phyloP scores from a whole-genome alignment of 1,140 invertebrate species.

The Coptotermes formosanus region DNA sequence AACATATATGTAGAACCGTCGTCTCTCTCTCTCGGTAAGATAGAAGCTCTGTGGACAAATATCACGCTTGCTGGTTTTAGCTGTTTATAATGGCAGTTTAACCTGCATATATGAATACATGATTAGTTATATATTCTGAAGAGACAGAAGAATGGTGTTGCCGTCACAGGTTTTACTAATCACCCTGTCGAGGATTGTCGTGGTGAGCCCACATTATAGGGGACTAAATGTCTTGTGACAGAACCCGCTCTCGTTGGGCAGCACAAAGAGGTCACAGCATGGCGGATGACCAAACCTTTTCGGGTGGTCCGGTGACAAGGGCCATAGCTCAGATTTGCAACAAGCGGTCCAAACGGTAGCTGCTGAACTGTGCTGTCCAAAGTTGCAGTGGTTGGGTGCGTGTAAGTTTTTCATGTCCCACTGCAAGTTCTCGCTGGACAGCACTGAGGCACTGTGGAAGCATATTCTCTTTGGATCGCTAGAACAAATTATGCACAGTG shows the following conservation, averaged over 20 bases:
- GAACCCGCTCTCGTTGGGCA: background rate
- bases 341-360: background rate
- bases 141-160: conserved; percentile 17
- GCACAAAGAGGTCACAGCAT: background rate
- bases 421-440: no score
- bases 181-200: background rate
- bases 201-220: background rate
- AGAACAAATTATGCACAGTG: no score
- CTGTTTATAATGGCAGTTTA: conserved; percentile 8
- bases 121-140: conserved; percentile 14
- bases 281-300: background rate
- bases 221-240: background rate
- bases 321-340: background rate
- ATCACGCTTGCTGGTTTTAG: background rate
- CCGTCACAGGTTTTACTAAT: conserved; percentile 15
- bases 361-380: background rate
- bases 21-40: no score
- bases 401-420: no score
- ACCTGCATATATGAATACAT: conserved; percentile 19
- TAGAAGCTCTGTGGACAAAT: background rate
- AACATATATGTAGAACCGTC: no score
- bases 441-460: no score
- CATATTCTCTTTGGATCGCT: no score
- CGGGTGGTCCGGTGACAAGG: background rate
- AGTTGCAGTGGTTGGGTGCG: background rate